Evolutionary conservation across 2,888 invertebrate genomes (phyloP).

Genomic region (Cheilosia vulpina): DNA sequence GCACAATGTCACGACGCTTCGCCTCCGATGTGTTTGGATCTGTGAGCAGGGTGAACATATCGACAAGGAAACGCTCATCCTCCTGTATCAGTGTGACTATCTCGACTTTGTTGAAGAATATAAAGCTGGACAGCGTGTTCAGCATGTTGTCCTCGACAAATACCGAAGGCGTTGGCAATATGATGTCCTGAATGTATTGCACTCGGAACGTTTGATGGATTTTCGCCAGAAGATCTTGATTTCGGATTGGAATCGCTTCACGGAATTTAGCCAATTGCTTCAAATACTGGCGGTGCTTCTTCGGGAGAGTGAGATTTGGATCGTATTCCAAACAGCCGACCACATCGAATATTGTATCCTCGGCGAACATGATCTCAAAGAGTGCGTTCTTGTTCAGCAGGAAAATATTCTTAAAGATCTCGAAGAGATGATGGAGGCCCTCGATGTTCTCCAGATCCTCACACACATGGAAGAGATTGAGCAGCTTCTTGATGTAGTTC

Average conservation of each 20-base stretch:
- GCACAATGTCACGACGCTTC: slow-evolving; percentile 95
- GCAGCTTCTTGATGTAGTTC: slow-evolving; percentile 96
- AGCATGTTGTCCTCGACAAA: slow-evolving; percentile 99
- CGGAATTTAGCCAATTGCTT: slow-evolving; percentile 95
- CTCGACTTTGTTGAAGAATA: slow-evolving; percentile 99
- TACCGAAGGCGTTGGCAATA: slow-evolving; percentile 98
- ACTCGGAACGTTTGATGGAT: slow-evolving; percentile 99
- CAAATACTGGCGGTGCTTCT: slow-evolving; percentile 98
- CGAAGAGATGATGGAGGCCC: slow-evolving; percentile 97
- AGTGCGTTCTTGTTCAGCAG: slow-evolving; percentile 98
- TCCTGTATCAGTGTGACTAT: slow-evolving; percentile 99
- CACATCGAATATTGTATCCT: slow-evolving; percentile 98
- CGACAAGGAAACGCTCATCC: slow-evolving; percentile 97
- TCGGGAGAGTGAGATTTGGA: slow-evolving; percentile 92
- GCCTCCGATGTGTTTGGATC: slow-evolving; percentile 93
- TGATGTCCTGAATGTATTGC: slow-evolving; percentile 99
- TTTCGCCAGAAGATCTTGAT: slow-evolving; percentile 96
- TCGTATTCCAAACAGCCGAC: slow-evolving; percentile 99
- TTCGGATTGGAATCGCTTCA: slow-evolving; percentile 97
- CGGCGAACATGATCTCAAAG: slow-evolving; percentile 98
- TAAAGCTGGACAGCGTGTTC: slow-evolving; percentile 98
- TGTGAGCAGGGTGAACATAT: slow-evolving; percentile 96
- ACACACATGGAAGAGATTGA: slow-evolving; percentile 97
- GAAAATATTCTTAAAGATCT: slow-evolving; percentile 99
- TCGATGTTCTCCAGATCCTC: slow-evolving; percentile 98